phyloP scores from a whole-genome alignment of 1,140 invertebrate species.

The Bombyx mandarina region DNA sequence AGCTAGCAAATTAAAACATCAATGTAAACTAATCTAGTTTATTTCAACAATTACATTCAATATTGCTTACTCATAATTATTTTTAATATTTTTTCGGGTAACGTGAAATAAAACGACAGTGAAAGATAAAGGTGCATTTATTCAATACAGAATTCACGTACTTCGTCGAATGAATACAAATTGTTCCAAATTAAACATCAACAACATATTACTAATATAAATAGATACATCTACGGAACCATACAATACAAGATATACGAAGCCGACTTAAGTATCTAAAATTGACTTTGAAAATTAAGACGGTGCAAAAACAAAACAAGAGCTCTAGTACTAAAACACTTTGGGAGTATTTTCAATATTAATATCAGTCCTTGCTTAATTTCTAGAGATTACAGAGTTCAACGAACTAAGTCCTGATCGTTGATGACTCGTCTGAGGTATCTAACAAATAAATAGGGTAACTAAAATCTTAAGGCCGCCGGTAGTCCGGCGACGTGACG shows the following conservation, averaged over 20 bases:
- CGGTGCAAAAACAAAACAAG: constrained; percentile 12
- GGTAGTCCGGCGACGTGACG: too few relatives aligned
- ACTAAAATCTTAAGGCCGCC: constrained; percentile 17
- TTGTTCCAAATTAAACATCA: too few relatives aligned
- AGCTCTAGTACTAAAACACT: constrained; percentile 5
- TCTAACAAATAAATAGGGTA: constrained; percentile 49
- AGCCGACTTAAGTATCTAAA: neutral
- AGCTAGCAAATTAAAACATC: too few relatives aligned
- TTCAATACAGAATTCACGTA: constrained; percentile 46
- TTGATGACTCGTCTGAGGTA: constrained; percentile 21
- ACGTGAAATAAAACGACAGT: too few relatives aligned
- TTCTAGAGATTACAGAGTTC: constrained; percentile 22
- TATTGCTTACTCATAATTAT: too few relatives aligned
- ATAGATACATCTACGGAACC: too few relatives aligned
- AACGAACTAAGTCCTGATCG: constrained; percentile 3
- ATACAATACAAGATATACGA: too few relatives aligned
- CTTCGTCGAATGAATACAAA: too few relatives aligned
- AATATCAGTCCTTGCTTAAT: constrained; percentile 60
- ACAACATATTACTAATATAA: too few relatives aligned
- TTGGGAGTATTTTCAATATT: constrained; percentile 31
- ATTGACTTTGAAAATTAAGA: constrained; percentile 8
- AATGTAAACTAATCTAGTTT: too few relatives aligned
- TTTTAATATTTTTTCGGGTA: too few relatives aligned
- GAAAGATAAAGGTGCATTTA: constrained; percentile 17
- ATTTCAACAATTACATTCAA: too few relatives aligned